Percentiles rank a stretch among this genome's conserved stretches.
Conservation (phyloP, 2,888 invertebrate genomes). For the Masnerella sp. region DNA sequence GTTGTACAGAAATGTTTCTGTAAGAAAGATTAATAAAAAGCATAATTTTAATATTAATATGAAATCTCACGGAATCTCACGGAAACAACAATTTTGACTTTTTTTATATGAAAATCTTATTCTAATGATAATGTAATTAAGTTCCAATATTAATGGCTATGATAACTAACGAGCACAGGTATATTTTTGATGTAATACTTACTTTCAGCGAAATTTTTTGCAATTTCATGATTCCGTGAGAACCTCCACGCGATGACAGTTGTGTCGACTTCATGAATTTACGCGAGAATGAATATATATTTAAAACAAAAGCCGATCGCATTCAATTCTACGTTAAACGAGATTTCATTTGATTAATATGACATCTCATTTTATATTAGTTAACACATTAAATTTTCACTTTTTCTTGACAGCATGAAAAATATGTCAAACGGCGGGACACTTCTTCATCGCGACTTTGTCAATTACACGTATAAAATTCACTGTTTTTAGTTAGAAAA, state of each 20-base stretch:
- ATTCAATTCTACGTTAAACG: slow-evolving; percentile 13
- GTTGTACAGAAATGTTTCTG: slow-evolving; percentile 7
- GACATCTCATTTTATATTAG: slow-evolving; percentile 13
- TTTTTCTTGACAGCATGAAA: slow-evolving; percentile 15
- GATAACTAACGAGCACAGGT: slow-evolving; percentile 19
- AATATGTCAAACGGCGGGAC: slow-evolving; percentile 19
- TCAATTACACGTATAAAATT: slow-evolving; percentile 16
- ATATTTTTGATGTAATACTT: slow-evolving; percentile 14
- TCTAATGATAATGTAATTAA: slow-evolving; percentile 9
- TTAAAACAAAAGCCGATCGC: slow-evolving; percentile 5
- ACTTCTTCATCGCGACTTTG: slow-evolving; percentile 19
- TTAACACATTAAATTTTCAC: slow-evolving; percentile 18
- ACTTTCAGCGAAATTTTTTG: too few species aligned
- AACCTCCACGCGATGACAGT: slow-evolving; percentile 21
- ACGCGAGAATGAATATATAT: slow-evolving; percentile 21
- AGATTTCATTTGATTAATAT: slow-evolving; percentile 21
- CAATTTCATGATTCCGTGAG: slow-evolving; percentile 7
- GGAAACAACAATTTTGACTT: slow-evolving; percentile 11
- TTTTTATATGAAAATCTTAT: slow-evolving; percentile 18
- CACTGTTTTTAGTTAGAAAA: slow-evolving; percentile 21
- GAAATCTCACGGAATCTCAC: slow-evolving; percentile 16
- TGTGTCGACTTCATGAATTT: slow-evolving; percentile 16
- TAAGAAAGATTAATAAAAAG: slow-evolving; percentile 11
- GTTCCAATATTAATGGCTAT: slow-evolving; percentile 13
- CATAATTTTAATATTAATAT: slow-evolving; percentile 20